A percentile compares a stretch with the other conserved stretches of the same genome.
Evolutionary conservation across 2,888 invertebrate species (phyloP).

Genomic region (Choristoneura rosaceana): DNA sequence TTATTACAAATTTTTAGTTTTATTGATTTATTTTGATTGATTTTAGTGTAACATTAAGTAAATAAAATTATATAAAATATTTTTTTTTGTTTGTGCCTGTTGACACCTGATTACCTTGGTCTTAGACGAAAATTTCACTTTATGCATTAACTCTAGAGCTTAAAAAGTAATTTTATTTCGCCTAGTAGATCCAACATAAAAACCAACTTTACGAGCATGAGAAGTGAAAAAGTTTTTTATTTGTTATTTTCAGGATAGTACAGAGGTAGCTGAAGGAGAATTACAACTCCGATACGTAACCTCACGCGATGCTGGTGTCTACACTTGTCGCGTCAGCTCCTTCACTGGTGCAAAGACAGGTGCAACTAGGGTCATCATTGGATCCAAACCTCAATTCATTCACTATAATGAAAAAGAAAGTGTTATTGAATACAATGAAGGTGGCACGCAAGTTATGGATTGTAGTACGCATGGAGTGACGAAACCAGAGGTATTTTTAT

Average conservation of each 20-base stretch:
- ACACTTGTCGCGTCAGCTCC: slow-evolving; percentile 63
- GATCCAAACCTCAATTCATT: slow-evolving; percentile 57
- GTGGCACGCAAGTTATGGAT: slow-evolving; percentile 45
- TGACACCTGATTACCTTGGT: too few species aligned
- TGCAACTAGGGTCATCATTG: slow-evolving; percentile 53
- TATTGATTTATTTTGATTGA: too few species aligned
- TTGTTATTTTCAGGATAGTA: slow-evolving; percentile 52
- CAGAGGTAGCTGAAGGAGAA: slow-evolving; percentile 46
- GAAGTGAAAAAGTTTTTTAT: too few species aligned
- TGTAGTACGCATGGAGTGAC: slow-evolving; percentile 59
- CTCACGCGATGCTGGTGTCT: slow-evolving; percentile 56
- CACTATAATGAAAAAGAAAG: slow-evolving; percentile 44
- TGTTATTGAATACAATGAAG: slow-evolving; percentile 50
- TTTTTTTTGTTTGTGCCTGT: too few species aligned
- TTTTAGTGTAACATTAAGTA: too few species aligned
- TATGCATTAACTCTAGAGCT: too few species aligned
- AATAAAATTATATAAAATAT: too few species aligned
- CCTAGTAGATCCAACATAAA: too few species aligned
- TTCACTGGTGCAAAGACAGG: slow-evolving; percentile 48
- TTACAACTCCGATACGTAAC: slow-evolving; percentile 50
- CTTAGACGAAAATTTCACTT: too few species aligned
- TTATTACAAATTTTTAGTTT: too few species aligned
- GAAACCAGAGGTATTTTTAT: slow-evolving; percentile 52
- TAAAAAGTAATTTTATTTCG: too few species aligned
- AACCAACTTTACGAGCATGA: too few species aligned